Base-by-base conservation (phyloP, 2,888 invertebrate species). In the Volucella inflata region DNA sequence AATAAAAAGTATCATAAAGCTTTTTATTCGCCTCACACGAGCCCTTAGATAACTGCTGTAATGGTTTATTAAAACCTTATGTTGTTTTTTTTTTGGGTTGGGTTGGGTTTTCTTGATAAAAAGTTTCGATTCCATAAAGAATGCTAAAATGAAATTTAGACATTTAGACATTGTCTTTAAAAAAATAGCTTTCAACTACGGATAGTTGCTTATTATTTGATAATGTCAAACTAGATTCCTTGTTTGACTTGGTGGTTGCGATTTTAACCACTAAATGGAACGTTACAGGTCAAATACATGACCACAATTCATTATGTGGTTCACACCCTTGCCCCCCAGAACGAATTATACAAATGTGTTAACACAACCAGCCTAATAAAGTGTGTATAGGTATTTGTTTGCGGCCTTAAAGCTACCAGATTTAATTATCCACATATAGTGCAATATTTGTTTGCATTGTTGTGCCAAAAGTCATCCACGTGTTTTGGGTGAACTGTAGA, bases 1-100 rank as follows among this genome's bases (percentile, higher is more conserved):
- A 50, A 76, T 59, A 76, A 76, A 75, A 76, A 76, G 67, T 76
- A 68, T 51, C 76, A 76, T 76, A 76, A 68, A 42, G 51, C 36
- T 30, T 60, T 59, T 51, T 67, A 67, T 65, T 57, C 21, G 36
- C 30, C 51, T 51, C 59, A 36, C 40, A 72, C 17, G 38, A 2
- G 42, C 10, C 30, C 62, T 46, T 21, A 17, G 16, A 12, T 21
- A 30, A 30, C 12, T 44, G 14, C 42, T 8, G 10, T 51, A 40
- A 16, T 42, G 51, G 42, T 62, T 16, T n/a, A 4, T 14, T 36
- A 68, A 68, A 11, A 16, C 36, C 14, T 11, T n/a, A 10, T 10
- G 4, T 6, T 8, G 17, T 8, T 53, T 17, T 53, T 53, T 0
- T 53, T 21, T 11, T 2, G 21, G 17, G 3, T 11, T 1, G n/a